Conservation (phyloP, 2,797 vertebrate species). For the Gymnoscopelus braueri region DNA sequence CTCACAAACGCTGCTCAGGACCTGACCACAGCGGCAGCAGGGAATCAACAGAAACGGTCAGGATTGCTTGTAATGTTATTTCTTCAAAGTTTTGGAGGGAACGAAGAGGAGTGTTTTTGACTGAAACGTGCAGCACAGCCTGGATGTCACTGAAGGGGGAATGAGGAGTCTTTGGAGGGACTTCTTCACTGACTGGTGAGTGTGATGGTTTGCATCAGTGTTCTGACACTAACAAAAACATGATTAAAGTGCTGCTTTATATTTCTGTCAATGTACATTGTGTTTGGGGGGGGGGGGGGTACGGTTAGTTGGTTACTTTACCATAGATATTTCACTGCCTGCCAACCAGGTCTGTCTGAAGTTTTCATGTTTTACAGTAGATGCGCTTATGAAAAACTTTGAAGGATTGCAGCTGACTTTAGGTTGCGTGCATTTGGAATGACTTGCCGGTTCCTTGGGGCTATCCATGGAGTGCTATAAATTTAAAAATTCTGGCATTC, state of each 20-base stretch:
- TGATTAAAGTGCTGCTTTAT: slow-evolving; percentile 8
- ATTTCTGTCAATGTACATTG: slow-evolving; percentile 22
- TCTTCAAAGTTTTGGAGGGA: slow-evolving; percentile 50
- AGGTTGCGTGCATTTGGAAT: slow-evolving; percentile 30
- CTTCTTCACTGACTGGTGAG: slow-evolving; percentile 34
- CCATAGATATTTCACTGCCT: background rate
- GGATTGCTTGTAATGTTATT: slow-evolving; percentile 49
- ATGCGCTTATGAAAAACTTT: slow-evolving; percentile 11
- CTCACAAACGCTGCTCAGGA: slow-evolving; percentile 51
- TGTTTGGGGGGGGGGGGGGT: background rate
- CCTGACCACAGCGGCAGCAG: slow-evolving; percentile 65
- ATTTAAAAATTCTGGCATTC: slow-evolving; percentile 33
- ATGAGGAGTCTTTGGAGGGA: slow-evolving; percentile 32
- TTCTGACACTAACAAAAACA: slow-evolving; percentile 23
- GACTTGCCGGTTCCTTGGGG: slow-evolving; percentile 14
- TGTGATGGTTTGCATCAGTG: slow-evolving; percentile 50
- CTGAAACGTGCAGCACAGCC: slow-evolving; percentile 30
- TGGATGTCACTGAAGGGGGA: slow-evolving; percentile 43
- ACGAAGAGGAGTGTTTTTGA: slow-evolving; percentile 24
- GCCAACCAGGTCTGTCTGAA: background rate
- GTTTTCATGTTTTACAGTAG: slow-evolving; percentile 14
- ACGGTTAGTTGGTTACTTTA: too few species aligned
- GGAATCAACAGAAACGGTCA: slow-evolving; percentile 43
- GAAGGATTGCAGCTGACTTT: slow-evolving; percentile 22
- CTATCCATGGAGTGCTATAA: slow-evolving; percentile 11